Evolutionary conservation across 2,888 invertebrate genomes (phyloP), one percentile per base, ranked within the genome.

Genomic region (Drosophila cyrtoloma): DNA sequence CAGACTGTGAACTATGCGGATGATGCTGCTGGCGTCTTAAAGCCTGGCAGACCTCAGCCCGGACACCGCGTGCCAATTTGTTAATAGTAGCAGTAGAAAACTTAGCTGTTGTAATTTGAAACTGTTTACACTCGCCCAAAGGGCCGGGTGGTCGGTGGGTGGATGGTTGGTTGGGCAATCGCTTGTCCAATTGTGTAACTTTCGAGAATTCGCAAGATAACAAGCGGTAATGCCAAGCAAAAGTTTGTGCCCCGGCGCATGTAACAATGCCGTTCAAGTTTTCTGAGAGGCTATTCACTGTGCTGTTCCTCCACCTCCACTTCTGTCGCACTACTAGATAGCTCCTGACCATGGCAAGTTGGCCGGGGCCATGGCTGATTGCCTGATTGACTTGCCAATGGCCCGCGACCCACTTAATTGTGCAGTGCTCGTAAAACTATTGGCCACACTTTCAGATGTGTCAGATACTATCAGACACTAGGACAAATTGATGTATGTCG

Each of bases 331-430:
- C n/a, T 14, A n/a, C 30, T 5, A 19, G 28, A 51, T 28, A 51
- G 28, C 19, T 26, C 10, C 28, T 51, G 28, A 51, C 51, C 51
- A 22, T 16, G 58, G 16, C 47, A 47, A 61, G 50, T 47, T 39
- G 60, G 71, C 57, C 69, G 51, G 72, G 59, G 67, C 62, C 73
- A 77, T 53, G 83, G 65, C 67, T 86, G 83, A 86, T 86, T 86
- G 81, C 67, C 83, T 86, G 86, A 86, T 85, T 85, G 85, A 85
- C 87, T 85, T 81, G 77, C 77, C 84, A 70, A 79, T 77, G 77
- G 74, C 71, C 73, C 58, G 81, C 71, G 75, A 82, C 82, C 59
- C 58, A 75, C 76, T 86, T 84, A 84, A 84, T 84, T 84, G 86
- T 71, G 69, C 57, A 68, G 66, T 72, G 72, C 75, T 71, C 55